A percentile compares a stretch with the other conserved stretches of the same genome.
phyloP scores from a whole-genome alignment of 2,888 invertebrate genomes.

The Sepiola atlantica region DNA sequence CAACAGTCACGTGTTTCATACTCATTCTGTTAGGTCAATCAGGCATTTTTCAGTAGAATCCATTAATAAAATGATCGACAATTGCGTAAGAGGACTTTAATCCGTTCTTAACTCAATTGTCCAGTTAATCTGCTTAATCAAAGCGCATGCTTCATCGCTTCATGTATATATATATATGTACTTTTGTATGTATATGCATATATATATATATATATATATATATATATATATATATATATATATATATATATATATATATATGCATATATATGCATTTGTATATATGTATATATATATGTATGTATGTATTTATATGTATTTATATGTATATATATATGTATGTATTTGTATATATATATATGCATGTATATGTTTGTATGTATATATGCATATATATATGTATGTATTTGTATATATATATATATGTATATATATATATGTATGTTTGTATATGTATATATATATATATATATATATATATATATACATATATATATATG shows the following conservation, averaged over 20 bases:
- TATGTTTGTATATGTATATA: background rate
- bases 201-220: background rate
- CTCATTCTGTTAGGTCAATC: too few relatives aligned
- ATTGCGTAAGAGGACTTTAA: too few relatives aligned
- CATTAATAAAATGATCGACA: too few relatives aligned
- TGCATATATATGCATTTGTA: background rate
- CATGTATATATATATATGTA: background rate
- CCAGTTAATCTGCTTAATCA: too few relatives aligned
- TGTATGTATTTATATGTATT: background rate
- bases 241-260: conserved; percentile 41
- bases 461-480: too few relatives aligned
- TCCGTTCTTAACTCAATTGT: too few relatives aligned
- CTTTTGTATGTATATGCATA: background rate
- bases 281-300: background rate
- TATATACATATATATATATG: background rate
- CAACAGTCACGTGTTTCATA: too few relatives aligned
- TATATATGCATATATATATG: background rate
- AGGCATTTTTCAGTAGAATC: too few relatives aligned
- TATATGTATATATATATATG: background rate
- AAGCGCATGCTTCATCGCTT: too few relatives aligned
- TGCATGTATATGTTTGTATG: background rate
- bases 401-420: background rate
- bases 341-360: background rate
- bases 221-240: conserved; percentile 36
- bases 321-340: background rate